Evolutionary conservation across 2,888 invertebrate species (phyloP).

Genomic region (Hybos culiciformis): DNA sequence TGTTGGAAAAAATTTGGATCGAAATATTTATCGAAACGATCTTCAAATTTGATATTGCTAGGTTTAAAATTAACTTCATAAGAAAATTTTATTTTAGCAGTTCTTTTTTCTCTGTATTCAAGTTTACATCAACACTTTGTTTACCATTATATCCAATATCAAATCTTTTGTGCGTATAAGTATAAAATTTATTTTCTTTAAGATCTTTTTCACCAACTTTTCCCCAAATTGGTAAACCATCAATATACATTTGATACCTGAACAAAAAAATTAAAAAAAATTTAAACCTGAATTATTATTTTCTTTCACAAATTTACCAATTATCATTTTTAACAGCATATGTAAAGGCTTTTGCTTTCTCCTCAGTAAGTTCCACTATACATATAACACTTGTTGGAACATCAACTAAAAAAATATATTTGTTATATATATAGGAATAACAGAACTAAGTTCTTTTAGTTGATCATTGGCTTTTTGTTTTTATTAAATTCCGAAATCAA

Average conservation of each 20-base stretch:
- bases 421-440: too few species aligned
- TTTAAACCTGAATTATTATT: too few species aligned
- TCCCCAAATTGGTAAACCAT: conserved; percentile 97
- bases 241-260: conserved; percentile 99
- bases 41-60: conserved; percentile 74
- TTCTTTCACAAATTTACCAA: too few species aligned
- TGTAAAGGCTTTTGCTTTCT: conserved; percentile 80
- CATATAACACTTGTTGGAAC: conserved; percentile 58
- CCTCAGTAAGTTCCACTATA: conserved; percentile 66
- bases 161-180: conserved; percentile 97
- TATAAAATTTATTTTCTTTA: conserved; percentile 63
- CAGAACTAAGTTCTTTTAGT: too few species aligned
- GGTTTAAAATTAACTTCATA: conserved; percentile 96
- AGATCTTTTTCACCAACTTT: conserved; percentile 91
- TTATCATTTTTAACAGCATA: conserved; percentile 99
- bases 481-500: too few species aligned
- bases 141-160: conserved; percentile 94
- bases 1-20: conserved; percentile 99
- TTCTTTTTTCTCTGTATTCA: conserved; percentile 86
- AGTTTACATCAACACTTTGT: conserved; percentile 94
- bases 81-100: conserved; percentile 75
- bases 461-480: too few species aligned
- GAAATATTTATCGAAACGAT: conserved; percentile 96
- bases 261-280: too few species aligned
- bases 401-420: conserved; percentile 40